phyloP scores from a whole-genome alignment of 2,797 vertebrate species.

The Pipistrellus pipistrellus region DNA sequence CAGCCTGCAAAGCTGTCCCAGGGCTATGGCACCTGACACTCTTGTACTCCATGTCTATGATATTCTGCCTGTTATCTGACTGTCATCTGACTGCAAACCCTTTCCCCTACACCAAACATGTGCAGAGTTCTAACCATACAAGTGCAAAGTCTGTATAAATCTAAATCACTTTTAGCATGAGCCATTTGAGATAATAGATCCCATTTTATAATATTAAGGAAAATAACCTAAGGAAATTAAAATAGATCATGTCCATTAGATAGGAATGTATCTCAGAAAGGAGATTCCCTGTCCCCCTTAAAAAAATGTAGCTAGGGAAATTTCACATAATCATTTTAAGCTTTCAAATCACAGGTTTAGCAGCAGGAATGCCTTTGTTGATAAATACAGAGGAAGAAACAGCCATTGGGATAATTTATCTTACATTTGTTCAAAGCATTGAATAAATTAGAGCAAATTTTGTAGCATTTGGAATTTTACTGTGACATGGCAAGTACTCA shows the following conservation, averaged over 20 bases:
- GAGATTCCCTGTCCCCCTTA: background rate
- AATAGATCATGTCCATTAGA: background rate
- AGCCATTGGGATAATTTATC: background rate
- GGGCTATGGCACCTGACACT: background rate
- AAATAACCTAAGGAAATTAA: constrained; percentile 42
- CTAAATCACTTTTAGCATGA: background rate
- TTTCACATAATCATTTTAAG: constrained; percentile 25
- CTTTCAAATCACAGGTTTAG: constrained; percentile 14
- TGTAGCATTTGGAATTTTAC: constrained; percentile 44
- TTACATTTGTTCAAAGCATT: constrained; percentile 54
- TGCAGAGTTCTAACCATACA: background rate
- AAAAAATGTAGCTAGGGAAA: background rate
- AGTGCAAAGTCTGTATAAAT: background rate
- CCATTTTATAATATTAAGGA: constrained; percentile 46
- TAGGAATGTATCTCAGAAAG: constrained; percentile 54
- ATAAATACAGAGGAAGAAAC: background rate
- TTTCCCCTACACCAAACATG: background rate
- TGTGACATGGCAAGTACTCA: constrained; percentile 33
- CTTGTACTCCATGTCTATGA: background rate
- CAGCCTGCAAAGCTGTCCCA: background rate
- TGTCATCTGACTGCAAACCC: background rate
- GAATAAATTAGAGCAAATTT: constrained; percentile 24
- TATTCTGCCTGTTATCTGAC: background rate
- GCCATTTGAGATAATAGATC: background rate
- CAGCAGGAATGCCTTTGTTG: constrained; percentile 7